Evolutionary conservation across 2,797 vertebrate genomes (phyloP).

Genomic region (Megaceryle alcyon): DNA sequence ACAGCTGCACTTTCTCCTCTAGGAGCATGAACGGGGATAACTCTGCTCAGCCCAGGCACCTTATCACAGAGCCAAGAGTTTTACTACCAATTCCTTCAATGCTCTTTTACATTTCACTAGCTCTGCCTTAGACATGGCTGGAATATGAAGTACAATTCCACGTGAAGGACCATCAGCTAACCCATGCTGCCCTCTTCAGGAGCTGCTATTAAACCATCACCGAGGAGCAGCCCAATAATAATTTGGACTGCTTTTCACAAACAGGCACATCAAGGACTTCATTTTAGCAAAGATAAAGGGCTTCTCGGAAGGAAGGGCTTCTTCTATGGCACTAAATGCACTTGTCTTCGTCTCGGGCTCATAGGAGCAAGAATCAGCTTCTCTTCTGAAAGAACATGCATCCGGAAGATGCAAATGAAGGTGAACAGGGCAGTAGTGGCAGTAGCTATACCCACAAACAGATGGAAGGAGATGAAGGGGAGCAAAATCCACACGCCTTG

Average conservation of each 20-base stretch:
- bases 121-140: neutral
- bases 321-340: neutral
- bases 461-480: neutral
- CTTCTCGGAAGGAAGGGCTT: neutral
- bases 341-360: neutral
- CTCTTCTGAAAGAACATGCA: neutral
- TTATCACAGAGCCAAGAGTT: slow-evolving; percentile 13
- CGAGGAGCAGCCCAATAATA: neutral
- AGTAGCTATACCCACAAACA: neutral
- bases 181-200: slow-evolving; percentile 70
- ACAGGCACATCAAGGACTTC: neutral
- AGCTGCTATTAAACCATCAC: neutral
- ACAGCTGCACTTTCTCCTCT: neutral
- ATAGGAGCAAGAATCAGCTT: neutral
- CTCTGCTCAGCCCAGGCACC: neutral
- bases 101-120: slow-evolving; percentile 20
- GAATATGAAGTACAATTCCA: neutral
- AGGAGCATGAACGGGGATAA: neutral
- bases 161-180: neutral
- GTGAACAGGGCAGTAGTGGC: neutral
- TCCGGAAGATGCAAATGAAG: neutral
- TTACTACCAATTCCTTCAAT: slow-evolving; percentile 9
- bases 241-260: neutral
- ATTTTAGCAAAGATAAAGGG: neutral
- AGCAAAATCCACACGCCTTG: neutral